Percentiles rank a stretch among this genome's conserved stretches.
Conservation (phyloP, 2,888 invertebrate species). For the Lapara coniferarum region DNA sequence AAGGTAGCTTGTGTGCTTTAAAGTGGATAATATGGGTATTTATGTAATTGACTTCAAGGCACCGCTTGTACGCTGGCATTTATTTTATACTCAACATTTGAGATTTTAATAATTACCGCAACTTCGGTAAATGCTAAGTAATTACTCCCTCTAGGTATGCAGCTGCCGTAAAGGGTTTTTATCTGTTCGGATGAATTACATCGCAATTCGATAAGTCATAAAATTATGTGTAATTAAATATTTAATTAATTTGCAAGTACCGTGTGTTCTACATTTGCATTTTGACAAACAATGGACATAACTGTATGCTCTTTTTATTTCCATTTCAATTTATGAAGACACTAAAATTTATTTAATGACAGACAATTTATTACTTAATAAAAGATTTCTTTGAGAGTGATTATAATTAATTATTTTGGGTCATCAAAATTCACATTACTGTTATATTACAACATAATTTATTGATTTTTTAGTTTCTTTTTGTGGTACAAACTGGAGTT, state of each 20-base stretch:
- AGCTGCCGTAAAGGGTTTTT: slow-evolving; percentile 17
- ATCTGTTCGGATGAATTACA: slow-evolving; percentile 10
- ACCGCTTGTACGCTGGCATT: slow-evolving; percentile 19
- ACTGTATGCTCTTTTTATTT: background rate
- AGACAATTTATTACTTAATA: background rate
- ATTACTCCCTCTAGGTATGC: slow-evolving; percentile 24
- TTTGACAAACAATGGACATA: slow-evolving; percentile 2
- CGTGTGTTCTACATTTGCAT: background rate
- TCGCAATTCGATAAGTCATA: background rate
- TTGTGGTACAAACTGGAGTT: no score
- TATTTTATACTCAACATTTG: slow-evolving; percentile 24
- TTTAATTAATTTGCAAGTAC: slow-evolving; percentile 13
- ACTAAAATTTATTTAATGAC: background rate
- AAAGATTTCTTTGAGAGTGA: no score
- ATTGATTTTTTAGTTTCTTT: no score
- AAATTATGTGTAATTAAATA: slow-evolving; percentile 4
- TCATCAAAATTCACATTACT: no score
- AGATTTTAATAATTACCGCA: slow-evolving; percentile 25
- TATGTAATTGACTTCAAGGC: slow-evolving; percentile 23
- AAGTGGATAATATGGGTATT: slow-evolving; percentile 18
- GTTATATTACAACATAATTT: no score
- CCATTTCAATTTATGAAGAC: background rate
- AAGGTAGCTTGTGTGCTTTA: slow-evolving; percentile 5
- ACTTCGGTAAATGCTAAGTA: slow-evolving; percentile 25
- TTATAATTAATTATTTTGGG: no score